A percentile compares a stretch with the other conserved stretches of the same genome.
phyloP scores from a whole-genome alignment of 2,888 invertebrate species.

The Andricus quercusramuli region DNA sequence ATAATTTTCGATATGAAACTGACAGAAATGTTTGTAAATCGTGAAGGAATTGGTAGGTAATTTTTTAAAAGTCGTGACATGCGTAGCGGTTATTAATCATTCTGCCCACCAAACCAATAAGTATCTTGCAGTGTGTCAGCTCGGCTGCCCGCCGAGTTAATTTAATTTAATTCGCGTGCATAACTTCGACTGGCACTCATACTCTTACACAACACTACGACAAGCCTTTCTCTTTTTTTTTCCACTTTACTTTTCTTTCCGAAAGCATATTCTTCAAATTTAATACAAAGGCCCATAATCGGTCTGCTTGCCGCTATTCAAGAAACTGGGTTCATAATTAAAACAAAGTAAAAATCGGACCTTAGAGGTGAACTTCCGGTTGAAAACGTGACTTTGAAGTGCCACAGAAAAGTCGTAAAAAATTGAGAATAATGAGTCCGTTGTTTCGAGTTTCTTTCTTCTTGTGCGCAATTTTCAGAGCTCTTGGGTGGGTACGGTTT shows the following conservation, averaged over 20 bases:
- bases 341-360: conserved; percentile 71
- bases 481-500: neutral
- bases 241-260: neutral
- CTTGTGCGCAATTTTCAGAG: conserved; percentile 3
- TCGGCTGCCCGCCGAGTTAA: conserved; percentile 64
- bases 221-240: conserved; percentile 7
- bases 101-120: conserved; percentile 44
- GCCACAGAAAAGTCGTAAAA: conserved; percentile 51
- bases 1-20: neutral
- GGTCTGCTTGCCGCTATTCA: conserved; percentile 48
- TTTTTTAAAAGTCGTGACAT: conserved; percentile 48
- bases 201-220: neutral
- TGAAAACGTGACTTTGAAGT: conserved; percentile 65
- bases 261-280: conserved; percentile 18
- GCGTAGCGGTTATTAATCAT: conserved; percentile 66
- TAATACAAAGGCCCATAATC: conserved; percentile 15
- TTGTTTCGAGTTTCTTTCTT: conserved; percentile 43
- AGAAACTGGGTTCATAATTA: conserved; percentile 66
- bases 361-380: conserved; percentile 61
- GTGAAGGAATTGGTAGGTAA: neutral
- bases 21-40: neutral
- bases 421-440: conserved; percentile 44
- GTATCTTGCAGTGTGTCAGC: conserved; percentile 47
- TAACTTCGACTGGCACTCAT: conserved; percentile 49
- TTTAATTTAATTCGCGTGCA: conserved; percentile 69